Conservation (phyloP, 1,140 invertebrate genomes). For the Reticulitermes speratus region DNA sequence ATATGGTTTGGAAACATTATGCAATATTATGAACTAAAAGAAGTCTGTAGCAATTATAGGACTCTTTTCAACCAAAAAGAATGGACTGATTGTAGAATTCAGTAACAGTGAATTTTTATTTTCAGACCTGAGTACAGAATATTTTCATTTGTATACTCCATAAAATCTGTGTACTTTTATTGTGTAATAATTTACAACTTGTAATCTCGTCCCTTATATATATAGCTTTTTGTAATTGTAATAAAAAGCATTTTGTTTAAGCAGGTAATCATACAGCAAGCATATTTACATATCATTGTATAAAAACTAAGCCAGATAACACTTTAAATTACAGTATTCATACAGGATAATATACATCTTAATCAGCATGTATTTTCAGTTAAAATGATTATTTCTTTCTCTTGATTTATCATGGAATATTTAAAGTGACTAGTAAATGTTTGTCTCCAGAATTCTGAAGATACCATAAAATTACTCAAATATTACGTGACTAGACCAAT, state of each 20-base stretch:
- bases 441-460: not conserved
- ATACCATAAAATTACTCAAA: not conserved
- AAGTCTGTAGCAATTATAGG: no score
- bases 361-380: conserved; percentile 12
- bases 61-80: no score
- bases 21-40: no score
- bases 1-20: no score
- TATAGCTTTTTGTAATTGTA: not conserved
- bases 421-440: not conserved
- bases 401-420: not conserved
- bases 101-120: conserved; percentile 19
- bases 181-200: conserved; percentile 23
- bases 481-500: not conserved
- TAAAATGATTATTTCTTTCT: not conserved
- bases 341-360: conserved; percentile 1
- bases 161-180: conserved; percentile 20
- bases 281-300: conserved; percentile 27
- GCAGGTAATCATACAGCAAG: conserved; percentile 20
- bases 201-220: not conserved
- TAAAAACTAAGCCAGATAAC: conserved; percentile 25
- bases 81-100: no score
- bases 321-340: conserved; percentile 14
- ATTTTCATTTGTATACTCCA: conserved; percentile 20
- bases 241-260: not conserved
- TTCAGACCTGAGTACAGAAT: conserved; percentile 25